phyloP scores from a whole-genome alignment of 2,797 vertebrate species.

The Thaleichthys pacificus region DNA sequence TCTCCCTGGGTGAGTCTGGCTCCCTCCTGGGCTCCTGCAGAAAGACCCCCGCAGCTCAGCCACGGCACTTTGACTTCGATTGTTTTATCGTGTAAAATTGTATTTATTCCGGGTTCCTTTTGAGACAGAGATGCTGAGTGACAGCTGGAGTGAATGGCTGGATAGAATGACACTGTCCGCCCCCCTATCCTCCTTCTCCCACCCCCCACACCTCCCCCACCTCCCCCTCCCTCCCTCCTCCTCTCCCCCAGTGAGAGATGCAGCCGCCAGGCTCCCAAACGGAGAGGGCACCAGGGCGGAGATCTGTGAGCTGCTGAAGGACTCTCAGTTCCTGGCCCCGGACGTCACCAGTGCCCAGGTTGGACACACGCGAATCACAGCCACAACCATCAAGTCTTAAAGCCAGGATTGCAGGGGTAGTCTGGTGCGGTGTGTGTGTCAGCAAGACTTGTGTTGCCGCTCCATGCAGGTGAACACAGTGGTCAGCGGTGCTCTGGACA shows the following conservation, averaged over 20 bases:
- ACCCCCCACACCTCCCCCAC: background rate
- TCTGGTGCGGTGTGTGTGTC: background rate
- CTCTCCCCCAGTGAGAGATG: conserved; percentile 84
- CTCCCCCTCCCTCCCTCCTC: background rate
- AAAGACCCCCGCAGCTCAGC: no score
- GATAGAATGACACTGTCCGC: background rate
- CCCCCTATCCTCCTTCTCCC: no score
- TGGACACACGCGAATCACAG: conserved; percentile 6
- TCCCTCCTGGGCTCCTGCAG: background rate
- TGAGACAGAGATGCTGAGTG: background rate
- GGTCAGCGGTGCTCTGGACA: conserved; percentile 94
- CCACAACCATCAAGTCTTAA: no score
- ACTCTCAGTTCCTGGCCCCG: conserved; percentile 96
- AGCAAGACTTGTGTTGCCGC: conserved; percentile 6
- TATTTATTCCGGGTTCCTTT: background rate
- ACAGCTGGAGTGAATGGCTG: background rate
- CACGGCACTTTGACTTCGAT: no score
- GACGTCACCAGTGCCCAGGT: conserved; percentile 99
- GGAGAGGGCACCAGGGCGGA: conserved; percentile 97
- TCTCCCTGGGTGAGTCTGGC: conserved; percentile 86
- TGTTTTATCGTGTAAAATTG: no score
- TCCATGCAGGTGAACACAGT: conserved; percentile 90
- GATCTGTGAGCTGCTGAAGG: conserved; percentile 96
- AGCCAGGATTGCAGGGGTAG: no score
- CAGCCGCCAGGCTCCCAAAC: conserved; percentile 94